Percentiles rank a stretch among this genome's conserved stretches.
Evolutionary conservation across 2,797 vertebrate genomes (phyloP).

Genomic region (Tiaroga cobitis): DNA sequence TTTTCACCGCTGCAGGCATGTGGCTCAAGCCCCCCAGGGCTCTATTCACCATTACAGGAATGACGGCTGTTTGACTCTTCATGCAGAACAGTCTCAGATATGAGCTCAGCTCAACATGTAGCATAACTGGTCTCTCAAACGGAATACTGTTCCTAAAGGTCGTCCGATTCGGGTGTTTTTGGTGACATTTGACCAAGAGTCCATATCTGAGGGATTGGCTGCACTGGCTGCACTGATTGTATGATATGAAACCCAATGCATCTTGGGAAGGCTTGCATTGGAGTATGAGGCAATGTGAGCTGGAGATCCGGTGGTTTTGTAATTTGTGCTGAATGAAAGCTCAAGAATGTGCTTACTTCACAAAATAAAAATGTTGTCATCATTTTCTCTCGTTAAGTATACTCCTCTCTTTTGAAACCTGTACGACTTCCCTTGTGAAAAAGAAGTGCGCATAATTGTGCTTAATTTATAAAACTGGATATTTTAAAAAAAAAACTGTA

Average conservation of each 20-base stretch:
- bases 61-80: slow-evolving; percentile 25
- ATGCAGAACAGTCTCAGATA: slow-evolving; percentile 42
- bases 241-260: slow-evolving; percentile 28
- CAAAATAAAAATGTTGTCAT: background rate
- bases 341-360: background rate
- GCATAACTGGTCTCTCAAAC: background rate
- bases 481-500: background rate
- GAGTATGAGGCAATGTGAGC: slow-evolving; percentile 6
- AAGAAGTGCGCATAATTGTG: background rate
- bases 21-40: slow-evolving; percentile 12
- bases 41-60: slow-evolving; percentile 23
- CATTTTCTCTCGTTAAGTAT: background rate
- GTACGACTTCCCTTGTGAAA: background rate
- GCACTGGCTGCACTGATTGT: slow-evolving; percentile 38
- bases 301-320: background rate
- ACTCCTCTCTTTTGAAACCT: background rate
- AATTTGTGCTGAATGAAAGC: slow-evolving; percentile 5
- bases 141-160: slow-evolving; percentile 4
- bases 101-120: slow-evolving; percentile 39
- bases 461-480: background rate
- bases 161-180: slow-evolving; percentile 28
- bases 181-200: slow-evolving; percentile 7
- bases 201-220: slow-evolving; percentile 45
- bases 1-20: slow-evolving; percentile 40
- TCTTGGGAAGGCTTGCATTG: slow-evolving; percentile 42